Evolutionary conservation across 2,888 invertebrate genomes (phyloP), one percentile per base, ranked within the genome.

Genomic region (Operophtera brumata): DNA sequence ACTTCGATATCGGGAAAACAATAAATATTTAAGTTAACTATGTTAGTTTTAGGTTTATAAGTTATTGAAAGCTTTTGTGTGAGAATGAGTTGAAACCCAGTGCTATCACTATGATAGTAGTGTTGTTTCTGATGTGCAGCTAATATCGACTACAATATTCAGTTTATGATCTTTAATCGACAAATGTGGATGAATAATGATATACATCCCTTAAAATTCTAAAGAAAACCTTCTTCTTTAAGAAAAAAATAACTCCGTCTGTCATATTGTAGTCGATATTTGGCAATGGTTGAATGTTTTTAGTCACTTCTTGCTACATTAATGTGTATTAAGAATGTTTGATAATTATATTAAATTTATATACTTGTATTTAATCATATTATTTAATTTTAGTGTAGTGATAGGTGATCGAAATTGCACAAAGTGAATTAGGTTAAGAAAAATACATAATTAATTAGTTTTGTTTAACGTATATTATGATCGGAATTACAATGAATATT

Each of bases 331-430:
- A 62, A 70, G 77, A 78, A 72, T 73, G 78, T 70, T 73, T 76
- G 77, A 74, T 35, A 44, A 43, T 26, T 25, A 37, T 28, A 30
- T 30, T 30, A 2, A 35, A n/a, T 30, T 39, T 8, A 28, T 34
- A 0, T 36, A 34, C 13, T 30, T 2, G 5, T 44, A 25, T 5
- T 10, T 9, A 6, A 25, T n/a, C 8, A 32, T 30, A 37, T 28
- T 46, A 45, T 32, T 46, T 28, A 39, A 25, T 40, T 50, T 40
- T 26, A 14, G 26, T 12, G 43, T 32, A n/a, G n/a, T n/a, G n/a
- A n/a, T n/a, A 42, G n/a, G 32, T 35, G 50, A 67, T 55, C 65
- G 72, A 61, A 79, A 75, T 84, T 84, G 84, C 86, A 84, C 84
- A 84, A 85, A 82, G 85, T 83, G 77, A 73, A 63, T 56, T 57